Base-by-base conservation (phyloP, 2,797 vertebrate genomes). In the Cetoscarus ocellatus region DNA sequence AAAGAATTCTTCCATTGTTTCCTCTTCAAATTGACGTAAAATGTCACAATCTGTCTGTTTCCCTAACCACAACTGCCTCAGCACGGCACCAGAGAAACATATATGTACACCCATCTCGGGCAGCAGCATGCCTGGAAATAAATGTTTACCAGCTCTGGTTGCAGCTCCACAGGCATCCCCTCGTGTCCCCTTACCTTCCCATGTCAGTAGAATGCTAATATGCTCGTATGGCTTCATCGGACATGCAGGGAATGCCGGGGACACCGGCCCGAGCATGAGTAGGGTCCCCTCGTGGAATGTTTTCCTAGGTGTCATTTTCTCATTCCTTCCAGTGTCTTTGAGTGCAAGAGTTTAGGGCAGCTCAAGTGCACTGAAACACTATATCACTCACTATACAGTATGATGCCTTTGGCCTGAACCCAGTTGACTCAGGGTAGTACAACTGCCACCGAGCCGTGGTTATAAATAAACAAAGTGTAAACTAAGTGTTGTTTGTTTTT, bases 181-280 rank as follows among this genome's bases (percentile, higher is more conserved):
- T 78, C 47, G 79, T 75, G 84, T 93, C 86, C 62, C 0, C 17
- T 94, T 93, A 86, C 91, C 83, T 80, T 88, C 83, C 83, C 84
- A 82, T 94, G 93, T 93, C 92, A 92, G 79, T 82, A 87, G 81
- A 91, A 92, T 88, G 88, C 89, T 91, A 93, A 94, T 91, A 80
- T 76, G 88, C 86, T 93, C 56, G 58, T 86, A 89, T 74, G 66
- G 84, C 92, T 92, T 88, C 82, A 78, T 86, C 44, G 77, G 87
- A 92, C 80, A 85, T 73, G 82, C 59, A 40, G 83, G 81, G 84
- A 87, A 91, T 89, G 83, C 80, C 56, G 66, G 70, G 82, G 79
- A 88, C 79, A 70, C 81, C 85, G 67, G 84, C 73, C 80, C 80
- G 77, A 89, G 91, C 89, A 79, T 88, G 86, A 92, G 82, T 82